phyloP scores from a whole-genome alignment of 2,797 vertebrate genomes.

The Rhabdophis nuchalis region DNA sequence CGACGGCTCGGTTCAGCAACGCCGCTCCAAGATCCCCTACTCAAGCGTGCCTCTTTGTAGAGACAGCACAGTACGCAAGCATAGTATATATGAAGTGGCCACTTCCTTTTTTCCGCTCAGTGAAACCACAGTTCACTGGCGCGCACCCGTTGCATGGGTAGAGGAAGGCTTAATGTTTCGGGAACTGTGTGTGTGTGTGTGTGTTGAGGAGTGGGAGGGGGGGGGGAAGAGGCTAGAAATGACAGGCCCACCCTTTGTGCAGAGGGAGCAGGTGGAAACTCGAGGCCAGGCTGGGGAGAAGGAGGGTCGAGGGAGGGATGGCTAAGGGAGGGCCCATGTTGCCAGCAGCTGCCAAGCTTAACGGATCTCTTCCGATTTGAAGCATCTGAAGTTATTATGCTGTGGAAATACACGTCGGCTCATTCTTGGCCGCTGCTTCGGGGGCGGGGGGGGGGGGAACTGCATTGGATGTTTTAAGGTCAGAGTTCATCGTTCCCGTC shows the following conservation, averaged over 20 bases:
- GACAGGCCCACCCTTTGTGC: background rate
- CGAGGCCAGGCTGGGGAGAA: background rate
- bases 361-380: background rate
- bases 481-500: background rate
- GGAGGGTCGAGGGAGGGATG: too few relatives aligned
- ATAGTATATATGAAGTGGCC: background rate
- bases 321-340: accelerated
- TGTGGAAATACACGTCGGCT: background rate
- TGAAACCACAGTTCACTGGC: slow-evolving; percentile 2
- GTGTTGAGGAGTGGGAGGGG: too few relatives aligned
- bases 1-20: too few relatives aligned
- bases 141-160: background rate
- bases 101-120: slow-evolving; percentile 26
- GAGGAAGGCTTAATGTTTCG: background rate
- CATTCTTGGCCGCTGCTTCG: background rate
- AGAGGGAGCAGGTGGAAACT: background rate
- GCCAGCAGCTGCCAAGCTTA: background rate
- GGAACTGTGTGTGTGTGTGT: background rate
- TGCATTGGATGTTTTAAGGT: background rate
- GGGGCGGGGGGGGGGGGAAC: background rate
- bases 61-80: background rate
- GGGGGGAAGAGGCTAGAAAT: background rate
- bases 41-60: background rate
- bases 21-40: background rate
- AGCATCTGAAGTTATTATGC: background rate